Evolutionary conservation across 1,140 invertebrate species (phyloP), one percentile per base, ranked within the genome.

Genomic region (Cataglyphis hispanica): DNA sequence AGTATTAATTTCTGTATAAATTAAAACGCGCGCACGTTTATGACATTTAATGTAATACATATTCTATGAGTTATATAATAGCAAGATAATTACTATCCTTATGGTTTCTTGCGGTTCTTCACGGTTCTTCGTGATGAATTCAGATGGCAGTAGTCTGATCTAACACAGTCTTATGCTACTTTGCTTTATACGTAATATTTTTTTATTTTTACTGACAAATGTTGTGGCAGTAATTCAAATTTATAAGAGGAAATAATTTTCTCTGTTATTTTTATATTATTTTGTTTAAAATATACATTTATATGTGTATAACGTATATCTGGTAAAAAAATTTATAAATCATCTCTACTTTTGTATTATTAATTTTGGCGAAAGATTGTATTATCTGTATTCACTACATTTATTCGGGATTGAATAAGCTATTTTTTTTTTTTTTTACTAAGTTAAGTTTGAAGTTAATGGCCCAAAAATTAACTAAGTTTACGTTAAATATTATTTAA

Each of bases 141-240:
- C 40, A 90, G 89, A 87, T 90, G 88, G 80, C 89, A 53, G 75
- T 77, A 90, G 80, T 77, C 89, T 61, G 85, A 70, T 50, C 31
- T 58, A 31, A 63, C 25, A 19, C 25, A 11, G 4, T 22, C 37
- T 76, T 56, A n/a, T 31, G 60, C 69, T 76, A 69, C 74, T 89
- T 88, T 1, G 16, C 1, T 19, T 43, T 37, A 19, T 25, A 56
- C 25, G 40, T 61, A 37, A 80, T 0, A 3, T 43, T 13, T 43
- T 7, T 60, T 27, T 22, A 13, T 56, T 22, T 31, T 58, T 27
- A n/a, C 1, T 5, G 8, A 1, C 0, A 70, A 70, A 31, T n/a
- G 1, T 69, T 31, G 27, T 2, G 34, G 2, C 16, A 43, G 10
- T 43, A 53, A 56, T 69, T 80, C 37, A 67, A 2, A 31, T 31